Evolutionary conservation across 2,113 vertebrate species (phyloP), one percentile per base, ranked within the genome.

Genomic region (Eclectus roratus): DNA sequence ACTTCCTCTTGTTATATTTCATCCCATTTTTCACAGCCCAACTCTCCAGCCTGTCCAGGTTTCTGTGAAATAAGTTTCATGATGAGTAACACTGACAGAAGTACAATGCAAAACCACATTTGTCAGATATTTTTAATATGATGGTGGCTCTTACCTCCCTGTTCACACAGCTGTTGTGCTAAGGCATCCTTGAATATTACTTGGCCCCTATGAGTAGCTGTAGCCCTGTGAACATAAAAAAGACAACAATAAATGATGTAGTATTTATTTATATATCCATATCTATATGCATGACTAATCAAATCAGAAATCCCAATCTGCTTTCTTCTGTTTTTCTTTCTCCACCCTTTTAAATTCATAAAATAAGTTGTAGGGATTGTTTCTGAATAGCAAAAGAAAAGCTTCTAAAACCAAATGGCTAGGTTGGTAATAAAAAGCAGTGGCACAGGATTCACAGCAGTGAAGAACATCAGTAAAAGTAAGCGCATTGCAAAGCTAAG

Each of bases 171-270:
- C 94, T 99, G 99, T 95, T 99, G 99, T 93, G 99, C 99, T 98
- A 99, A 98, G 80, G 99, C 98, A 98, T 99, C 99, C 98, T 99
- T 99, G 98, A 99, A 99, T 97, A 99, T 98, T 96, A 99, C 98
- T 98, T 99, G 99, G 97, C 99, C 99, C 89, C 98, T 98, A 60
- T 99, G 98, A 76, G 99, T 99, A 82, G 99, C 99, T 73, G 99
- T 99, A 71, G 99, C 99, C 98, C 99, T 99, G 97, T 77, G 96
- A 97, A 97, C 31, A 79, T 68, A 97, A 21, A 97, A 88, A 71
- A 93, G 65, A 92, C 44, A 80, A 92, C 27, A 91, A 84, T 80
- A 82, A 95, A 85, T 78, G 86, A 84, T 14, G 14, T 12, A 68
- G 24, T 37, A 78, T 49, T 81, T 73, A 87, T 14, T 69, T 86